Conservation (phyloP, 2,797 vertebrate species). For the Pogonophryne albipinna region DNA sequence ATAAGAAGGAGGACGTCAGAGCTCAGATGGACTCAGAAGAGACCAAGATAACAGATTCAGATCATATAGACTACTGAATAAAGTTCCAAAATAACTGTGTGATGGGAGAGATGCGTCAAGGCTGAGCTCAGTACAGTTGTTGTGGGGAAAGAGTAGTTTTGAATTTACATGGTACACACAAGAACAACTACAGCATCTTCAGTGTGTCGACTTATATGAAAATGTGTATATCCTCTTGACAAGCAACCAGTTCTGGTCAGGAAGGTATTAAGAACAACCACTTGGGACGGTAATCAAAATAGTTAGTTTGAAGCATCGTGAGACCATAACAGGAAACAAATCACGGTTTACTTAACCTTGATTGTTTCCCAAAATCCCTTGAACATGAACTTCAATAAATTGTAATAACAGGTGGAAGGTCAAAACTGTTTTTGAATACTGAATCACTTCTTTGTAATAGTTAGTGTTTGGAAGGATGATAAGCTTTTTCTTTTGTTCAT, state of each 20-base stretch:
- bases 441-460: too few species aligned
- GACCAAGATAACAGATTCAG: neutral
- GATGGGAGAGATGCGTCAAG: neutral
- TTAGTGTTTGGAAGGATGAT: neutral
- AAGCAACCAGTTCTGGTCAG: neutral
- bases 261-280: neutral
- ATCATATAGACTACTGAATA: neutral
- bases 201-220: neutral
- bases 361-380: neutral
- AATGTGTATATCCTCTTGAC: neutral
- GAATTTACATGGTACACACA: neutral
- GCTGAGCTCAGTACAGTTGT: neutral
- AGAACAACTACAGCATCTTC: neutral
- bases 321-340: neutral
- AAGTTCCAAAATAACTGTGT: constrained; percentile 4
- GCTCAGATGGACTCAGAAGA: constrained; percentile 1
- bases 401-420: too few species aligned
- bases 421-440: too few species aligned
- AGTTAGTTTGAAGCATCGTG: neutral
- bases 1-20: neutral
- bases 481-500: neutral
- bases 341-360: neutral
- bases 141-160: neutral
- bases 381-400: too few species aligned
- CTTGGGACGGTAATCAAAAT: neutral